phyloP scores from a whole-genome alignment of 1,140 invertebrate species.

The Drosophila kanapiae region DNA sequence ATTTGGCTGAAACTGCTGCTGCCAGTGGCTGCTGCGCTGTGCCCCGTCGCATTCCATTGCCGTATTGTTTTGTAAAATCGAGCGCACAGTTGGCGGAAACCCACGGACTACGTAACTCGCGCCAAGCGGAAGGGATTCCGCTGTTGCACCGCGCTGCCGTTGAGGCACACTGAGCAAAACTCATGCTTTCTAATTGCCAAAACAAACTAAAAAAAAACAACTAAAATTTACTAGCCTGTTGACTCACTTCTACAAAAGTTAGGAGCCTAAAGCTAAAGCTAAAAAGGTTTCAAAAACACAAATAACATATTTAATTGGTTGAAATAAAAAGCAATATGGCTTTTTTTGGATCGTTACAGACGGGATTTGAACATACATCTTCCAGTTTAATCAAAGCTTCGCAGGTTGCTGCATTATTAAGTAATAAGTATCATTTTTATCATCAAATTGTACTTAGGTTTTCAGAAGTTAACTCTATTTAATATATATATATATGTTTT shows the following conservation, averaged over 20 bases:
- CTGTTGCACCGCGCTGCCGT: slow-evolving; percentile 5
- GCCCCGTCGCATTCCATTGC: slow-evolving; percentile 39
- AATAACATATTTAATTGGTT: not conserved
- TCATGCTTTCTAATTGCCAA: not conserved
- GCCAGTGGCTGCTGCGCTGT: slow-evolving; percentile 6
- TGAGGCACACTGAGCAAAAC: slow-evolving; percentile 29
- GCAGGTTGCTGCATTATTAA: not conserved
- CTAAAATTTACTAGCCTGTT: not conserved
- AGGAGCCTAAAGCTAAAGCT: not conserved
- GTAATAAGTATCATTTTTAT: not conserved
- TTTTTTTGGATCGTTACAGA: not conserved
- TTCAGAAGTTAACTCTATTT: not conserved
- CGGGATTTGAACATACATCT: not conserved
- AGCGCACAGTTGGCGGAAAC: slow-evolving; percentile 67
- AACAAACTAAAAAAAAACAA: not conserved
- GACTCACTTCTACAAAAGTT: not conserved
- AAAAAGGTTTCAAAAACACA: not conserved
- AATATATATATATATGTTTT: not conserved
- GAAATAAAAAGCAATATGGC: not conserved
- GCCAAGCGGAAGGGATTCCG: slow-evolving; percentile 68
- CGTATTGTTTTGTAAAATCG: slow-evolving; percentile 69
- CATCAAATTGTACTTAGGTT: not conserved
- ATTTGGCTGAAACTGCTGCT: slow-evolving; percentile 59
- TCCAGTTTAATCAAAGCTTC: not conserved
- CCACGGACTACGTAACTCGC: slow-evolving; percentile 47